These are phyloP conservation scores for Trachelus iudaicus DNA, from an alignment of 2,888 invertebrate species.

Conservation along the genomic window DNA sequence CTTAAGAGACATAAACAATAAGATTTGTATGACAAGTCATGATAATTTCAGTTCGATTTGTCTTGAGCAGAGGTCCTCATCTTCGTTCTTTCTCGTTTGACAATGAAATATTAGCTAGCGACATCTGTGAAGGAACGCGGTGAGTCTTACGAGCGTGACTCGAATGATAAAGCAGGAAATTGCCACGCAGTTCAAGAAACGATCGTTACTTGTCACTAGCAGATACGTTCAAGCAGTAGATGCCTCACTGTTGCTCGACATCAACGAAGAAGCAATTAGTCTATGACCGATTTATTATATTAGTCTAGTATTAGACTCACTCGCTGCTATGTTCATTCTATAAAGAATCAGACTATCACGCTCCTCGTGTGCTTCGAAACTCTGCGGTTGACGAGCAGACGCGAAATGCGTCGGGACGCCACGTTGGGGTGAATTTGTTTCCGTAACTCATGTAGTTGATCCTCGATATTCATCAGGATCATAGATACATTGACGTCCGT, in stretches of 20 bases:
- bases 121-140: not conserved
- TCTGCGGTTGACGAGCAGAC: not conserved
- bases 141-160: not conserved
- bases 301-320: too few species aligned
- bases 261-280: not conserved
- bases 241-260: not conserved
- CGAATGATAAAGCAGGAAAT: constrained; percentile 58
- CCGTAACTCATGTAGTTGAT: constrained; percentile 27
- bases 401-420: not conserved
- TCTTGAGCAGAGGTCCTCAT: not conserved
- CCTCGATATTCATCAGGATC: constrained; percentile 27
- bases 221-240: not conserved
- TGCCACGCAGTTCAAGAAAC: constrained; percentile 35
- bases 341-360: not conserved
- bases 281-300: too few species aligned
- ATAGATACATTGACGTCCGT: constrained; percentile 19
- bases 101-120: not conserved
- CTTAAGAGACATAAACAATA: not conserved
- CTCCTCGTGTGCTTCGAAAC: not conserved
- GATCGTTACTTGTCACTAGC: constrained; percentile 43
- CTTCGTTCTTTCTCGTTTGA: not conserved
- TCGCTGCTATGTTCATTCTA: not conserved
- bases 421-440: not conserved
- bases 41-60: not conserved
- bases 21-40: not conserved